Conservation (phyloP, 1,140 invertebrate genomes). For the Rhynchophorus ferrugineus region DNA sequence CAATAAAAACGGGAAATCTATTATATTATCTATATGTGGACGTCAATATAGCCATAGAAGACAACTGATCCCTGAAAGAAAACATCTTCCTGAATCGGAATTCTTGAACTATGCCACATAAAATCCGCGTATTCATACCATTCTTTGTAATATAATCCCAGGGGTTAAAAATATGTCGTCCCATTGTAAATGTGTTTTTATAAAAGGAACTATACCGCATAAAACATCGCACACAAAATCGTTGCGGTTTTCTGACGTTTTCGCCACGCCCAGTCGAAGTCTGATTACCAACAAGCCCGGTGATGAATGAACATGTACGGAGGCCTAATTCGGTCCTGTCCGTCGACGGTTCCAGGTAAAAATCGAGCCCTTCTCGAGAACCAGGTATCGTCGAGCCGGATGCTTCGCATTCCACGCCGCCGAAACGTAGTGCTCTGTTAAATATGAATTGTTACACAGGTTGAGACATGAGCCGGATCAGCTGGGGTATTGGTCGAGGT, state of each 20-base stretch:
- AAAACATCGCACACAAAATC: no score
- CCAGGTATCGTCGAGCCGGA: constrained; percentile 16
- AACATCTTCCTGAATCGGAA: no score
- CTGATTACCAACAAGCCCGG: constrained; percentile 11
- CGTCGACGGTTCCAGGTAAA: constrained; percentile 21
- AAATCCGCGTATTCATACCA: no score
- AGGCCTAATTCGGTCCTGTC: constrained; percentile 8
- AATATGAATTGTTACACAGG: constrained; percentile 6
- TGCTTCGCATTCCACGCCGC: constrained; percentile 17
- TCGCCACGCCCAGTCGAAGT: constrained; percentile 12
- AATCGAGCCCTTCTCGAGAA: constrained; percentile 19
- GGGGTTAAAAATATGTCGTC: no score
- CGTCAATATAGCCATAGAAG: no score
- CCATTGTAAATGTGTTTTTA: no score
- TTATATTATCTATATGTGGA: no score
- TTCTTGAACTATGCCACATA: no score
- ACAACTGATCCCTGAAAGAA: no score
- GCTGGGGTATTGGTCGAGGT: constrained; percentile 9
- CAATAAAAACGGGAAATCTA: no score
- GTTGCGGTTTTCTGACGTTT: constrained; percentile 11
- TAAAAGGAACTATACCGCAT: no score
- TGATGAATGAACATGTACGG: constrained; percentile 14
- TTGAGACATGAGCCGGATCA: constrained; percentile 4
- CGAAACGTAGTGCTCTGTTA: constrained; percentile 11
- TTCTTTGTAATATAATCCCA: no score